Evolutionary conservation across 2,113 vertebrate genomes (phyloP).

Genomic region (Ochotona princeps): DNA sequence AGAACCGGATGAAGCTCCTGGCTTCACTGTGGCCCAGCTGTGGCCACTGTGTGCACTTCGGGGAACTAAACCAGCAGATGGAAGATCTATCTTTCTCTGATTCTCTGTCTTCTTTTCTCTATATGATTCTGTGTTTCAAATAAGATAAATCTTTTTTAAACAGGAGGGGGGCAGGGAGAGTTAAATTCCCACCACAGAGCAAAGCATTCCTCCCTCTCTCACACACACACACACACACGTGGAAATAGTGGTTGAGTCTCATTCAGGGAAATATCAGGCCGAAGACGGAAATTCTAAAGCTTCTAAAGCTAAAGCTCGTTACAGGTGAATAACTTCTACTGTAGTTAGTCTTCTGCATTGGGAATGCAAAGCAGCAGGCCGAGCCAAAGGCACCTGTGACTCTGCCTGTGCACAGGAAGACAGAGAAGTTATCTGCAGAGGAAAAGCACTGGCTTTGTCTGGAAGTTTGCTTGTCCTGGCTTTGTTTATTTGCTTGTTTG

Average conservation of each 20-base stretch:
- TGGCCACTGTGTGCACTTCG: too few relatives aligned
- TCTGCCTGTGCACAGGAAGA: not conserved
- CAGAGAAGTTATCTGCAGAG: not conserved
- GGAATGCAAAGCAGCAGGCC: not conserved
- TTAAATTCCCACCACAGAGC: not conserved
- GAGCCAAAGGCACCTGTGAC: not conserved
- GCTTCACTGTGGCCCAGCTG: too few relatives aligned
- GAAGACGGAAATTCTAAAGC: not conserved
- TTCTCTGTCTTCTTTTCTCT: too few relatives aligned
- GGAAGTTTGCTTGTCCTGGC: not conserved
- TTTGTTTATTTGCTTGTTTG: not conserved
- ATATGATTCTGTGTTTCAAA: too few relatives aligned
- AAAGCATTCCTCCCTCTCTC: not conserved
- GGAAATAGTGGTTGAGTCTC: not conserved
- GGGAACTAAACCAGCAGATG: too few relatives aligned
- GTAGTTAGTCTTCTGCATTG: not conserved
- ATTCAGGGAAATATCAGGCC: not conserved
- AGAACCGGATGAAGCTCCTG: too few relatives aligned
- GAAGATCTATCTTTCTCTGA: too few relatives aligned
- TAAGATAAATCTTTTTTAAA: too few relatives aligned
- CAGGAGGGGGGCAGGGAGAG: not conserved
- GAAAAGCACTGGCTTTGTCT: not conserved
- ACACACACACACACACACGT: not conserved
- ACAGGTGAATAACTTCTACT: not conserved
- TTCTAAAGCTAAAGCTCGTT: not conserved